Base-by-base conservation (phyloP, 2,888 invertebrate species). In the Cataglyphis cursor region DNA sequence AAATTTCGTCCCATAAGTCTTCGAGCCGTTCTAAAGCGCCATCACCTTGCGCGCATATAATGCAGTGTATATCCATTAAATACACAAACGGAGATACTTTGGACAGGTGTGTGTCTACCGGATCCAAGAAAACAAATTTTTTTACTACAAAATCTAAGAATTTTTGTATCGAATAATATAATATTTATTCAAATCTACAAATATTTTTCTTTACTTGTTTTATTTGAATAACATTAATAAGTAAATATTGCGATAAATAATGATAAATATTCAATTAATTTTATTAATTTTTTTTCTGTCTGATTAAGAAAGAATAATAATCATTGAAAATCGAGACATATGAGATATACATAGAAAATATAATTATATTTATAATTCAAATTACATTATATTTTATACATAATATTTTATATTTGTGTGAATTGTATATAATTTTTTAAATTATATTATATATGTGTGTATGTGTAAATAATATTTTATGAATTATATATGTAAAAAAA, bases 1-100 rank as follows among this genome's bases (percentile, higher is more conserved):
- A 93, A 93, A 94, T 94, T 92, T 91, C 90, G 78, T 82, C 92
- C 91, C 92, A 94, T 94, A 92, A 91, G 92, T 94, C 94, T 94
- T 93, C 91, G 89, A 87, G 73, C 80, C 87, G 87, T 86, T 88
- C 87, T 82, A 90, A 89, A 89, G 88, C 86, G 51, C 81, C 75
- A 66, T 88, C 89, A 83, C 86, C 84, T 83, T 88, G 72, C 57
- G 73, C 82, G 54, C 44, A 81, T 73, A 81, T 72, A 61, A 91
- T 90, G 85, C 89, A 91, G 18, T 59, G 10, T 70, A 31, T 70
- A 70, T 28, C 59, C 31, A 44, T 44, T 70, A 59, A 51, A 68
- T 57, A 78, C 31, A 78, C 44, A 66, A 70, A 80, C 59, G 51
- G 51, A 59, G 21, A 70, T 44, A 38, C 12, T 28, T 35, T 59